Conservation (phyloP, 2,797 vertebrate species). For the Anabas testudineus region DNA sequence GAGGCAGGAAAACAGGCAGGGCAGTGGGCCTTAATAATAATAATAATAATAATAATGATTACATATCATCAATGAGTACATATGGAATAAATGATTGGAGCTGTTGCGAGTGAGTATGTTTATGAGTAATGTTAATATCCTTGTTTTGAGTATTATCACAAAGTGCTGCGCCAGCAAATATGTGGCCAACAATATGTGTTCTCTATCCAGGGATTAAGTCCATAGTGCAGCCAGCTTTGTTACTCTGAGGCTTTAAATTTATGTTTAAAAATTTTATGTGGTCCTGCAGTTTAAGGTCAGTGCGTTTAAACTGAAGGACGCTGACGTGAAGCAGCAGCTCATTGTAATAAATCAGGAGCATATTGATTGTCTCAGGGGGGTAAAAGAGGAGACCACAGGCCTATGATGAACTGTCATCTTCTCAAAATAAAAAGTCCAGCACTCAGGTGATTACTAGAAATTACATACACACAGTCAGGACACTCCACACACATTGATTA, state of each 20-base stretch:
- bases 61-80: no score
- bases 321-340: background rate
- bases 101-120: no score
- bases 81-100: background rate
- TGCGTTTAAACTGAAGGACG: background rate
- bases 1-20: no score
- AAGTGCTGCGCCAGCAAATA: no score
- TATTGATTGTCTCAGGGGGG: background rate
- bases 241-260: background rate
- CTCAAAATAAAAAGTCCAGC: background rate
- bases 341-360: conserved; percentile 6
- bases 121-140: no score
- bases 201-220: no score
- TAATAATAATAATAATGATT: no score
- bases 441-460: conserved; percentile 3
- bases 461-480: background rate
- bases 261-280: background rate
- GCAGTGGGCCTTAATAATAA: no score
- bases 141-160: no score
- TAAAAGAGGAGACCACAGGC: background rate
- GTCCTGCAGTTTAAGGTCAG: background rate
- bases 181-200: no score
- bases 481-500: background rate
- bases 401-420: background rate
- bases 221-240: background rate